These are phyloP conservation scores for Caenorhabditis sp. DNA, from an alignment of 2,888 invertebrate genomes.

Conservation along the genomic window DNA sequence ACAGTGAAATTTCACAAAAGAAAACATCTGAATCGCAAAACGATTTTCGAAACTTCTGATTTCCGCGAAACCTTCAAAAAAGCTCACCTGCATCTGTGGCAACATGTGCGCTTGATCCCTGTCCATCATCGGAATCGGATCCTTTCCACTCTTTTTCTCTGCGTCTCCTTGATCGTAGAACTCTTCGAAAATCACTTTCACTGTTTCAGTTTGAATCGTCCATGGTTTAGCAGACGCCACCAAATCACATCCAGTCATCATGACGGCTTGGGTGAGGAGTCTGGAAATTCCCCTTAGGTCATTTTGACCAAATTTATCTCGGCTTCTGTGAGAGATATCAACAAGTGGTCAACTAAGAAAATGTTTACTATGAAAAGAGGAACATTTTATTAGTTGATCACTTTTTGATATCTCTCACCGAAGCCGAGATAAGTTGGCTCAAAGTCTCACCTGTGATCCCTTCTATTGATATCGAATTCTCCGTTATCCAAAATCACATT, in stretches of 20 bases:
- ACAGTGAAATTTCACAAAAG: not conserved
- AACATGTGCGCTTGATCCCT: conserved; percentile 88
- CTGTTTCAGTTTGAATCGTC: conserved; percentile 90
- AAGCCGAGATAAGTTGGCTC: too few relatives aligned
- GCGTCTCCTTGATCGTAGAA: conserved; percentile 91
- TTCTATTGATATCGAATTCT: conserved; percentile 87
- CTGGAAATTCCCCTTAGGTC: too few relatives aligned
- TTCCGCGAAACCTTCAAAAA: too few relatives aligned
- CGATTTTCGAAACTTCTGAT: too few relatives aligned
- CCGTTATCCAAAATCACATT: conserved; percentile 71
- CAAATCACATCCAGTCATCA: conserved; percentile 91
- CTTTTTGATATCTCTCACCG: too few relatives aligned
- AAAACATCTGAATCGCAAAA: too few relatives aligned
- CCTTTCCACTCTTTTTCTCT: conserved; percentile 87
- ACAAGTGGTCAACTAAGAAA: not conserved
- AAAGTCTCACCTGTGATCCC: conserved; percentile 86
- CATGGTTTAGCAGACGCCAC: conserved; percentile 92
- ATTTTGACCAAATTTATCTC: too few relatives aligned
- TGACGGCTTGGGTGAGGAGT: conserved; percentile 88
- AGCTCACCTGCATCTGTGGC: conserved; percentile 88
- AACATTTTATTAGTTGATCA: too few relatives aligned
- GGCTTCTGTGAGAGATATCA: too few relatives aligned
- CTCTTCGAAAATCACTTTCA: conserved; percentile 90
- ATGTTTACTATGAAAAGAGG: too few relatives aligned
- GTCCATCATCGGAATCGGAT: conserved; percentile 91